phyloP scores from a whole-genome alignment of 2,888 invertebrate species.

The Pteria penguin region DNA sequence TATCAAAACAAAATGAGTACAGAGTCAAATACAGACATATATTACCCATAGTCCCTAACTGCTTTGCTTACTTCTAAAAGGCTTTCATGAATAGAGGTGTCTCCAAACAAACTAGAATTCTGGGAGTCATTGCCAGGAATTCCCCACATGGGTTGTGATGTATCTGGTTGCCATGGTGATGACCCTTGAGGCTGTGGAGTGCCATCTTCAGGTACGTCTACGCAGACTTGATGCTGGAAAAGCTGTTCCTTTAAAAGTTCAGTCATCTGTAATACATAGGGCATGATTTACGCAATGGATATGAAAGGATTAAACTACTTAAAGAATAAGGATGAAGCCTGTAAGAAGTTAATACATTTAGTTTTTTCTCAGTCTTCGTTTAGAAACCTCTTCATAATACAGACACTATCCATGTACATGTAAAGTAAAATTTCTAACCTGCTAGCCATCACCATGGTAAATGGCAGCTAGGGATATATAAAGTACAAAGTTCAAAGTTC shows the following conservation, averaged over 20 bases:
- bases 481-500: too few relatives aligned
- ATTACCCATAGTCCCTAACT: too few relatives aligned
- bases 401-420: too few relatives aligned
- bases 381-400: neutral
- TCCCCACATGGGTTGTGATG: constrained; percentile 48
- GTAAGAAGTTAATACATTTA: neutral
- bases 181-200: constrained; percentile 19
- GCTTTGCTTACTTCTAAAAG: constrained; percentile 56
- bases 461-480: too few relatives aligned
- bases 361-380: neutral
- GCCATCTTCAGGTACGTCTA: constrained; percentile 48
- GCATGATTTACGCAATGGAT: neutral
- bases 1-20: too few relatives aligned
- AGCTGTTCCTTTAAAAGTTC: constrained; percentile 73
- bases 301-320: neutral
- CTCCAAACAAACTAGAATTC: neutral
- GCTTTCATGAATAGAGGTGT: constrained; percentile 37
- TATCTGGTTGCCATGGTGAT: constrained; percentile 44
- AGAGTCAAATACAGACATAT: too few relatives aligned
- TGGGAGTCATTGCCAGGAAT: constrained; percentile 18
- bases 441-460: too few relatives aligned
- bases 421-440: too few relatives aligned
- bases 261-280: constrained; percentile 64
- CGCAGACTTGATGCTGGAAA: constrained; percentile 68
- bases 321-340: neutral